Conservation (phyloP, 2,113 vertebrate species). For the Leptosomus discolor region DNA sequence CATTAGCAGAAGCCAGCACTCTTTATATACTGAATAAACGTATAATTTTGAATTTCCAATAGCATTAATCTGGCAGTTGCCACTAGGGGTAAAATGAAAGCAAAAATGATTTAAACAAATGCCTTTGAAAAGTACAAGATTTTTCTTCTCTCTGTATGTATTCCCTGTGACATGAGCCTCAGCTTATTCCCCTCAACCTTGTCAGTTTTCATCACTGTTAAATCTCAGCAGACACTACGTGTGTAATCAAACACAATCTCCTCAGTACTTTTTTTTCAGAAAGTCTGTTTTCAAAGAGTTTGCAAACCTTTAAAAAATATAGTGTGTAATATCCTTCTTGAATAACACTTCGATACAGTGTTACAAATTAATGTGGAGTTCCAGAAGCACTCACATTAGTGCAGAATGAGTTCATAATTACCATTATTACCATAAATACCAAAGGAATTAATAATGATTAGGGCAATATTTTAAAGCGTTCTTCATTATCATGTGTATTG, state of each 20-base stretch:
- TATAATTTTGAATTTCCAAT: slow-evolving; percentile 23
- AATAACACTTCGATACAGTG: neutral
- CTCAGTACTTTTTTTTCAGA: neutral
- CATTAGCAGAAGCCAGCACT: neutral
- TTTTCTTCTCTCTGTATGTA: neutral
- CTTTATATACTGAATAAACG: neutral
- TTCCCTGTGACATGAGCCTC: neutral
- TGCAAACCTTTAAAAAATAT: neutral
- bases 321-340: neutral
- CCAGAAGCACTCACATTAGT: neutral
- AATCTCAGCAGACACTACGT: neutral
- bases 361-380: neutral
- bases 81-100: neutral
- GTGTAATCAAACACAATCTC: neutral
- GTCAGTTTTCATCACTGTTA: slow-evolving; percentile 40
- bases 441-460: slow-evolving; percentile 50
- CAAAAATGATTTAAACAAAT: neutral
- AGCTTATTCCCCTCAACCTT: slow-evolving; percentile 30
- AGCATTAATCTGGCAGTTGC: slow-evolving; percentile 11
- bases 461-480: neutral
- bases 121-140: neutral
- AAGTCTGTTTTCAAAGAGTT: neutral
- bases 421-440: slow-evolving; percentile 50
- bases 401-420: slow-evolving; percentile 44
- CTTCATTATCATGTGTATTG: slow-evolving; percentile 13